These are phyloP conservation scores for Tanaodytes sp. DNA, from an alignment of 2,888 invertebrate genomes.

Conservation along the genomic window DNA sequence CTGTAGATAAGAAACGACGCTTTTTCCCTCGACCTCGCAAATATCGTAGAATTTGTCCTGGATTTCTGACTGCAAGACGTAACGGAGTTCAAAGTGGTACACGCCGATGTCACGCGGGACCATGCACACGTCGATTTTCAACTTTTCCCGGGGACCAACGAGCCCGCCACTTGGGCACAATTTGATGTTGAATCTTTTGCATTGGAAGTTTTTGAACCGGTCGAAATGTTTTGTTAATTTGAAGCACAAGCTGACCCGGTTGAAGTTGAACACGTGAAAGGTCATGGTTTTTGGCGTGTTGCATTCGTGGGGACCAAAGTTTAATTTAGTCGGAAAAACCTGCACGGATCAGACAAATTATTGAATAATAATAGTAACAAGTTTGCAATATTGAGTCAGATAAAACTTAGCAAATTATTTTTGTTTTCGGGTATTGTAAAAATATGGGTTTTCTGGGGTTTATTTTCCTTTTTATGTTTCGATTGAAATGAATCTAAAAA, in stretches of 20 bases:
- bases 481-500: too few relatives aligned
- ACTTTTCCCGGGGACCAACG: conserved; percentile 62
- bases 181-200: conserved; percentile 54
- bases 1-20: conserved; percentile 68
- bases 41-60: conserved; percentile 56
- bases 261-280: conserved; percentile 72
- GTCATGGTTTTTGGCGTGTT: conserved; percentile 59
- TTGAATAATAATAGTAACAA: too few relatives aligned
- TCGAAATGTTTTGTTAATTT: conserved; percentile 58
- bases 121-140: conserved; percentile 63
- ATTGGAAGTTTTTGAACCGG: conserved; percentile 47
- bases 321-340: conserved; percentile 69
- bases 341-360: too few relatives aligned
- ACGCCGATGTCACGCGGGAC: conserved; percentile 63
- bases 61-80: conserved; percentile 64
- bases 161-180: conserved; percentile 60
- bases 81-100: conserved; percentile 66
- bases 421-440: too few relatives aligned
- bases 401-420: too few relatives aligned
- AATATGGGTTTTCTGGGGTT: too few relatives aligned
- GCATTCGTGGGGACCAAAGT: conserved; percentile 66
- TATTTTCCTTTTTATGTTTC: too few relatives aligned
- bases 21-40: conserved; percentile 63
- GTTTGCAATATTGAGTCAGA: too few relatives aligned
- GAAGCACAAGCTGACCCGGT: conserved; percentile 69